Conservation (phyloP, 92 coral and sea anemone genomes). For the Epizoanthus illoricatus region DNA sequence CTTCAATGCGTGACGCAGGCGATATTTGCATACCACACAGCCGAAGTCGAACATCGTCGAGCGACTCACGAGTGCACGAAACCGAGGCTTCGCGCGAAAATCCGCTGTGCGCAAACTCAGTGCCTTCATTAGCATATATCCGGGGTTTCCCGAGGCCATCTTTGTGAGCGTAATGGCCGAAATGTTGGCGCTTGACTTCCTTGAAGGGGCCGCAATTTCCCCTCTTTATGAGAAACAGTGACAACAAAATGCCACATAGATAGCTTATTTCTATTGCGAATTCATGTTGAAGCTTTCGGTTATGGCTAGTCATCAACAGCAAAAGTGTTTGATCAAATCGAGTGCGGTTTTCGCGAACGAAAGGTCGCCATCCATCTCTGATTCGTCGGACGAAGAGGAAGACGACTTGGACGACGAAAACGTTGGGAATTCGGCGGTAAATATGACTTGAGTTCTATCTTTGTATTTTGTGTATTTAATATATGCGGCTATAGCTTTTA, state of each 20-base stretch:
- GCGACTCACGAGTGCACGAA: conserved; percentile 23
- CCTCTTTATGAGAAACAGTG: conserved; percentile 56
- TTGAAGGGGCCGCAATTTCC: conserved; percentile 64
- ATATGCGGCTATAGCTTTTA: not conserved
- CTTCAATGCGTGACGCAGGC: conserved; percentile 24
- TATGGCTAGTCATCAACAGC: conserved; percentile 84
- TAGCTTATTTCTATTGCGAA: conserved; percentile 19
- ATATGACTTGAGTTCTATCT: conserved; percentile 25
- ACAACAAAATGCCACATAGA: conserved; percentile 62
- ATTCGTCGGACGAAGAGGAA: conserved; percentile 96
- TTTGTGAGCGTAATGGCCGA: conserved; percentile 84
- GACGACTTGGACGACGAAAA: conserved; percentile 91
- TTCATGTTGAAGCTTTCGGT: conserved; percentile 48
- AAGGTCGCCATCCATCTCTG: conserved; percentile 97
- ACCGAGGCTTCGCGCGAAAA: conserved; percentile 26
- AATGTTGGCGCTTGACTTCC: conserved; percentile 68
- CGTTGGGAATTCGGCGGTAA: conserved; percentile 90
- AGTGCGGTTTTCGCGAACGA: conserved; percentile 87
- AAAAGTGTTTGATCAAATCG: conserved; percentile 71
- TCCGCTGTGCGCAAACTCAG: conserved; percentile 73
- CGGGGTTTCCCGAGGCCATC: conserved; percentile 95
- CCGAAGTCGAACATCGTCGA: conserved; percentile 24
- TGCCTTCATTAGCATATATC: conserved; percentile 81
- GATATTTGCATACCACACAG: not conserved
- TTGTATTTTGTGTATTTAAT: conserved; percentile 16